phyloP scores from a whole-genome alignment of 2,797 vertebrate species.

The Alectoris magna region DNA sequence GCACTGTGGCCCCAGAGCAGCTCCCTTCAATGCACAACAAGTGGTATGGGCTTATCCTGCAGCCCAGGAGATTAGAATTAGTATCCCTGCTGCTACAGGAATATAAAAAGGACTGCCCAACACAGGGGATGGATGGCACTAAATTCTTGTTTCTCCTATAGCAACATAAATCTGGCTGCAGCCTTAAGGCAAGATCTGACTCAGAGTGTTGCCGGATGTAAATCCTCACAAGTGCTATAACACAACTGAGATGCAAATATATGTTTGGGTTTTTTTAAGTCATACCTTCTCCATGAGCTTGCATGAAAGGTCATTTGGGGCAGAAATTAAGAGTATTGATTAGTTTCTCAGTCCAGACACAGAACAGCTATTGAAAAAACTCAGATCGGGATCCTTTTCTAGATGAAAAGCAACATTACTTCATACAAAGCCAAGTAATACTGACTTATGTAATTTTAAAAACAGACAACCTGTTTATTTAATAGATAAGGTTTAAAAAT shows the following conservation, averaged over 20 bases:
- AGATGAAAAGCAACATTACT: background rate
- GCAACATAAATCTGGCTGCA: background rate
- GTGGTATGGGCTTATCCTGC: background rate
- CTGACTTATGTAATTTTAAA: background rate
- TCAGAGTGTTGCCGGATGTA: background rate
- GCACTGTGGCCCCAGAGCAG: too few relatives aligned
- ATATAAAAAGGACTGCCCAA: background rate
- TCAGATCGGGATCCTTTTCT: background rate
- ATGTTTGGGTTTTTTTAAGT: background rate
- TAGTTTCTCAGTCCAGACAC: background rate
- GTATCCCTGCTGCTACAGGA: background rate
- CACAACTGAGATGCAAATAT: background rate
- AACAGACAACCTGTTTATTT: background rate
- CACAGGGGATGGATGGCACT: background rate
- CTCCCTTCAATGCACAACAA: background rate
- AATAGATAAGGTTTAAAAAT: background rate
- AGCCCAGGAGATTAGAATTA: background rate
- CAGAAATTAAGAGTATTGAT: background rate
- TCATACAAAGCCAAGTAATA: background rate
- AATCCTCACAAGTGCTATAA: background rate
- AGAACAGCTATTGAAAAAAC: background rate
- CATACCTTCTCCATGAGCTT: background rate
- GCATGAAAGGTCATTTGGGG: background rate
- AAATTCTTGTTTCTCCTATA: background rate
- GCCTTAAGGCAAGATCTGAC: conserved; percentile 5